Base-by-base conservation (phyloP, 2,888 invertebrate genomes). In the Patella pellucida region DNA sequence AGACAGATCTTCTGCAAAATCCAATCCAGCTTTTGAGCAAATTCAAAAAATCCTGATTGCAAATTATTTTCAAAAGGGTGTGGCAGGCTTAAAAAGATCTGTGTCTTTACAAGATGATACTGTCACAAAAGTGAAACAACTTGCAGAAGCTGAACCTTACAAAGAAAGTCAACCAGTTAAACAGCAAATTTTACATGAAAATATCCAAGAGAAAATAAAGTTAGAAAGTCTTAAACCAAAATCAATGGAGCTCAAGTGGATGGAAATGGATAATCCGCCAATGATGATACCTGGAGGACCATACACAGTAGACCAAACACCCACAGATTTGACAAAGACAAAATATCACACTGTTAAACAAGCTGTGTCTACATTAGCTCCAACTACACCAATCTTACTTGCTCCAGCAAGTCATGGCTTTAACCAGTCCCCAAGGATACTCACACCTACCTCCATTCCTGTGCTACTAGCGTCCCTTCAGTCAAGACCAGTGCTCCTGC, bases 91-190 rank as follows among this genome's bases (percentile, higher is more conserved):
- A 9, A 72, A 70, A 31, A 72, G 77, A 77, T 74, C 72, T 62
- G 72, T 69, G 69, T 75, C 74, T n/a, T 69, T 69, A 12, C 74
- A 71, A n/a, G 72, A 56, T 27, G 68, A 56, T 41, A 73, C 52
- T 56, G 19, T 51, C 51, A 69, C 62, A 73, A 4, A 78, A 75
- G 70, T 62, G 75, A 62, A 74, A 71, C 68, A 52, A 75, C 27
- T 71, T 68, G 19, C 83, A 82, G 81, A 83, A 83, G 71, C 74
- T 83, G 62, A 77, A 75, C 56, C 41, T 9, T 41, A 41, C 41
- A 41, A 41, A 41, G 11, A 15, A 23, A 23, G 7, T 62, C 19
- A 23, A 62, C 19, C 62, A 62, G 12, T 23, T 12, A 9, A 19
- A 3, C 19, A 62, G 12, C 19, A 19, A 12, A 19, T 62, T 23